Conservation (phyloP, 2,888 invertebrate species). For the Keiferia lycopersicella region DNA sequence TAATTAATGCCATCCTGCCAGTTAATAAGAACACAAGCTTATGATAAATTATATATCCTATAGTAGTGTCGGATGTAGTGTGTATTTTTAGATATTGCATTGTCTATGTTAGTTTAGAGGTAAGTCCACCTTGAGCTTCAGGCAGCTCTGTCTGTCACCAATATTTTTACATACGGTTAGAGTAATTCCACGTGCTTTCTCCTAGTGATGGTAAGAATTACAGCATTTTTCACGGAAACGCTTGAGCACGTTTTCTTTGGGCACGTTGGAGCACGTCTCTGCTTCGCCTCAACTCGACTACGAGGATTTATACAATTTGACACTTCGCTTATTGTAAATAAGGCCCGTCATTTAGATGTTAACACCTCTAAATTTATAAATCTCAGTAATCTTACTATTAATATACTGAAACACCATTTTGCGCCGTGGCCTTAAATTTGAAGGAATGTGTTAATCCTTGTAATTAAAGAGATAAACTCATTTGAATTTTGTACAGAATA, state of each 20-base stretch:
- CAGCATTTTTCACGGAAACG: slow-evolving; percentile 36
- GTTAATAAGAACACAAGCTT: slow-evolving; percentile 75
- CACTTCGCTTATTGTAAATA: slow-evolving; percentile 59
- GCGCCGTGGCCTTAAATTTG: slow-evolving; percentile 80
- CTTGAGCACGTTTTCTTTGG: slow-evolving; percentile 42
- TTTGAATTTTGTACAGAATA: slow-evolving; percentile 66
- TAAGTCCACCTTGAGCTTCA: slow-evolving; percentile 79
- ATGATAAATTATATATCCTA: slow-evolving; percentile 78
- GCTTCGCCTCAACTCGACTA: slow-evolving; percentile 30
- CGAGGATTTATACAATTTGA: neutral
- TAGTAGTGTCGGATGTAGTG: slow-evolving; percentile 73
- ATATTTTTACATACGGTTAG: slow-evolving; percentile 72
- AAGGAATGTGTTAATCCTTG: slow-evolving; percentile 75
- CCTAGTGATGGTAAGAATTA: slow-evolving; percentile 51
- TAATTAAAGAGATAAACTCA: slow-evolving; percentile 52
- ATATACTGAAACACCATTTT: slow-evolving; percentile 80
- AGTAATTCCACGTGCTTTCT: slow-evolving; percentile 60
- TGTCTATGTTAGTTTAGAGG: slow-evolving; percentile 78
- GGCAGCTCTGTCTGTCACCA: slow-evolving; percentile 71
- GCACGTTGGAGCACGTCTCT: slow-evolving; percentile 31
- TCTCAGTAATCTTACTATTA: slow-evolving; percentile 68
- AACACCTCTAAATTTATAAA: slow-evolving; percentile 60
- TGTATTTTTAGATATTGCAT: slow-evolving; percentile 80
- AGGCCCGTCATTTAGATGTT: slow-evolving; percentile 62
- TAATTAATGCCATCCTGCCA: slow-evolving; percentile 77